Percentiles rank a stretch among this genome's conserved stretches.
Evolutionary conservation across 1,140 invertebrate species (phyloP).

Genomic region (Rhagoletis zephyria): DNA sequence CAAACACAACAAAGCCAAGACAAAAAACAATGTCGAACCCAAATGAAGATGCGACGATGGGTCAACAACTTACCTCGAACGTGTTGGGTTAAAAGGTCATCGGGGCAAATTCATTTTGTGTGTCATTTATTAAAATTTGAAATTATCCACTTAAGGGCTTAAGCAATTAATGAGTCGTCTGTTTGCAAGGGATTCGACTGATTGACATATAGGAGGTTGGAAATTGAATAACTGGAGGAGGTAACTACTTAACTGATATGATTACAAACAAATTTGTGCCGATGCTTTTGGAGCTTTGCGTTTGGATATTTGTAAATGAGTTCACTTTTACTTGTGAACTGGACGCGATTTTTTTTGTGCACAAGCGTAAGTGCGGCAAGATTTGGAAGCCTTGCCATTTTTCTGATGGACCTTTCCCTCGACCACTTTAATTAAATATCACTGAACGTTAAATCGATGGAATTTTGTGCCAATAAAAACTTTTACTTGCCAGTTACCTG

Average conservation of each 20-base stretch:
- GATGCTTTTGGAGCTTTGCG: too few species aligned
- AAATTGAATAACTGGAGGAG: background rate
- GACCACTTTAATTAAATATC: too few species aligned
- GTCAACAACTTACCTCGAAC: slow-evolving; percentile 8
- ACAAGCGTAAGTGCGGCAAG: too few species aligned
- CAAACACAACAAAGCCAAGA: background rate
- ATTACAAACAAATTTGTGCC: background rate
- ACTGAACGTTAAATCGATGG: too few species aligned
- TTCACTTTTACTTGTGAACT: slow-evolving; percentile 15
- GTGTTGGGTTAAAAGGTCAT: slow-evolving; percentile 7
- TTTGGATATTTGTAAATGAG: background rate
- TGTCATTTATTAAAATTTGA: slow-evolving; percentile 45
- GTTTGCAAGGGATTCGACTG: background rate
- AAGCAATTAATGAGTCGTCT: slow-evolving; percentile 38
- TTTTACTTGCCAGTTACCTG: too few species aligned
- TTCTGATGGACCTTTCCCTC: too few species aligned
- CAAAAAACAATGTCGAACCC: background rate
- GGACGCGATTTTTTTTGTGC: background rate
- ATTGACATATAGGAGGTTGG: background rate
- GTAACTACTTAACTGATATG: background rate
- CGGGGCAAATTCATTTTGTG: background rate
- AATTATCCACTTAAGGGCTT: slow-evolving; percentile 38
- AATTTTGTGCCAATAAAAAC: too few species aligned
- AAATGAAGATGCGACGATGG: background rate
- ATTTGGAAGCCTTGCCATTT: too few species aligned